These are phyloP conservation scores for Trichopria drosophilae DNA, from an alignment of 2,888 invertebrate genomes.

Conservation along the genomic window DNA sequence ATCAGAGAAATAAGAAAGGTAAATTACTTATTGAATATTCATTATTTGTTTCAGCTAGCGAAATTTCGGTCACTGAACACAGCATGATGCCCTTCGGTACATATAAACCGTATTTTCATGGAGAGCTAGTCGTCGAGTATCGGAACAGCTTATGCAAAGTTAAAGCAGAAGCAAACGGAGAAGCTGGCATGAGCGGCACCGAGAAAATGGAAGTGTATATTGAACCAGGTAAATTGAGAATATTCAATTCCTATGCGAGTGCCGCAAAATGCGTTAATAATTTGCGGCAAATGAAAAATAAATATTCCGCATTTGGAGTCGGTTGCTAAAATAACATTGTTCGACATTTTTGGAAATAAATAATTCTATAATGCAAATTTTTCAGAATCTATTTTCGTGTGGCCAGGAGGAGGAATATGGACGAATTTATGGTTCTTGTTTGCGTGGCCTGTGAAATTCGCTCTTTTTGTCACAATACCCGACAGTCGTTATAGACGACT, in stretches of 20 bases:
- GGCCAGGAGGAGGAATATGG: constrained; percentile 35
- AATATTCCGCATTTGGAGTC: too few species aligned
- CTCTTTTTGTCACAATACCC: constrained; percentile 72
- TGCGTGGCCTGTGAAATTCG: constrained; percentile 71
- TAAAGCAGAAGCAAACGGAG: constrained; percentile 39
- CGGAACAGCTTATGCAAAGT: constrained; percentile 45
- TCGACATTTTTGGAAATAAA: background rate
- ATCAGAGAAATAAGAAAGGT: too few species aligned
- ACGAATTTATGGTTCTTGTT: constrained; percentile 68
- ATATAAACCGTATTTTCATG: constrained; percentile 54
- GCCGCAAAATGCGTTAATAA: too few species aligned
- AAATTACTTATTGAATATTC: background rate
- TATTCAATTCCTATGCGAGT: too few species aligned
- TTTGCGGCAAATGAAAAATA: too few species aligned
- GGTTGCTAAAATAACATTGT: background rate
- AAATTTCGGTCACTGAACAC: constrained; percentile 31
- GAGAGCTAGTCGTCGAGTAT: constrained; percentile 50
- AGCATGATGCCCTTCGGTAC: constrained; percentile 48
- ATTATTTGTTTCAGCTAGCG: constrained; percentile 2
- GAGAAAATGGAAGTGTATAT: constrained; percentile 40
- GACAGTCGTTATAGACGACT: constrained; percentile 64
- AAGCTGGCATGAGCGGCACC: constrained; percentile 22
- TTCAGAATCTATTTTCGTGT: constrained; percentile 46
- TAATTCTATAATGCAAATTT: constrained; percentile 15
- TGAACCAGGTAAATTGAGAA: constrained; percentile 49